phyloP scores from a whole-genome alignment of 2,113 vertebrate genomes.

The Propithecus coquereli region DNA sequence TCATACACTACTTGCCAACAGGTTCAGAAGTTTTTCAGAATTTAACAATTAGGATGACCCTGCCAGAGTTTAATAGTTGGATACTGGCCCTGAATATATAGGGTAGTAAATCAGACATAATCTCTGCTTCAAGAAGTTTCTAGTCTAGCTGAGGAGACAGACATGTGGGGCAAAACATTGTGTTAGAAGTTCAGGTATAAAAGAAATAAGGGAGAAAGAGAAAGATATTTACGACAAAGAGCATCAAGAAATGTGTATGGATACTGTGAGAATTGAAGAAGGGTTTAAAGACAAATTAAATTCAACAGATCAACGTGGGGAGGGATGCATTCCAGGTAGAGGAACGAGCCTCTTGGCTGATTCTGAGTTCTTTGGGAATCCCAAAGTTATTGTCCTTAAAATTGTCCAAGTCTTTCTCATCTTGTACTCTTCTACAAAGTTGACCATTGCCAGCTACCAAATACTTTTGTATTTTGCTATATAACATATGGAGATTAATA shows the following conservation, averaged over 20 bases:
- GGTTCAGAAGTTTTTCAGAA: not conserved
- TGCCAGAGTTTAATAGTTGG: not conserved
- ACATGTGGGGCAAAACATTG: not conserved
- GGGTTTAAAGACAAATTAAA: not conserved
- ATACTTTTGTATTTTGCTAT: not conserved
- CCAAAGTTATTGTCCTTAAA: not conserved
- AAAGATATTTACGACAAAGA: not conserved
- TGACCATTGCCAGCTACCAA: not conserved
- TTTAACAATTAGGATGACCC: not conserved
- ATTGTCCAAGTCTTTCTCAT: not conserved
- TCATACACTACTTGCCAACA: not conserved
- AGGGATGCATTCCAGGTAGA: not conserved
- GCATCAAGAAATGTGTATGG: not conserved
- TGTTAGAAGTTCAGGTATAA: not conserved
- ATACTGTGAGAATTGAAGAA: not conserved
- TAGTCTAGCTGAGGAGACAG: not conserved
- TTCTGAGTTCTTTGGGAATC: not conserved
- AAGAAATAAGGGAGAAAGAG: not conserved
- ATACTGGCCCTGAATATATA: not conserved
- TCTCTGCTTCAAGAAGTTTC: not conserved
- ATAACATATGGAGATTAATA: not conserved
- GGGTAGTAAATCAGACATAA: not conserved
- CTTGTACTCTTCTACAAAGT: not conserved
- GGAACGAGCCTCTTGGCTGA: not conserved
- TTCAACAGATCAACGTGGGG: not conserved